Conservation (phyloP, 64 coral and sea anemone species). For the Anthopleura sola region DNA sequence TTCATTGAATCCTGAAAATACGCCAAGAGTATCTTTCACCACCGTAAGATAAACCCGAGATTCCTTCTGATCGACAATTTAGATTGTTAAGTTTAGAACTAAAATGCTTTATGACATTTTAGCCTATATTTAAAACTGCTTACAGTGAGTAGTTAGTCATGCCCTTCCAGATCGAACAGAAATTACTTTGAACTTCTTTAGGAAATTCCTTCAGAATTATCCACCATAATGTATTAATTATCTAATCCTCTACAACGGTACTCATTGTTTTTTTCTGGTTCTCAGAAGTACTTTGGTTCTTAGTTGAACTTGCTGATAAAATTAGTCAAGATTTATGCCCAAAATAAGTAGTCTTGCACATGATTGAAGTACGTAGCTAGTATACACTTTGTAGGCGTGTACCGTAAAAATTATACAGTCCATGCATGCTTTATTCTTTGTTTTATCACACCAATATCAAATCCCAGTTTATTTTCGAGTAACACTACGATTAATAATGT, state of each 20-base stretch:
- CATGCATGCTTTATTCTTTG: background rate
- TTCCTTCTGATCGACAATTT: background rate
- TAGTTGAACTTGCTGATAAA: background rate
- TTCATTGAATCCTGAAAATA: constrained; percentile 16
- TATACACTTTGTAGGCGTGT: constrained; percentile 14
- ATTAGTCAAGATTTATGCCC: background rate
- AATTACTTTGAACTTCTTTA: background rate
- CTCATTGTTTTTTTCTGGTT: background rate
- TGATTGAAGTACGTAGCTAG: background rate
- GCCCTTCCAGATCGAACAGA: background rate
- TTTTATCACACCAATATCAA: background rate
- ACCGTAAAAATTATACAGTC: background rate
- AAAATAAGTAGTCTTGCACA: background rate
- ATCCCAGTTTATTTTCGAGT: background rate
- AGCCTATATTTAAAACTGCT: background rate
- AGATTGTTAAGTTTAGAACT: background rate
- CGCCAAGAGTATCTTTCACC: constrained; percentile 1
- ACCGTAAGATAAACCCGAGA: background rate
- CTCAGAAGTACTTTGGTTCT: background rate
- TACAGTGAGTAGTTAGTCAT: background rate
- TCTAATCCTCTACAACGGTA: background rate
- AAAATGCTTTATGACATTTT: background rate
- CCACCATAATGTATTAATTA: background rate
- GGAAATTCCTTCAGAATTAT: background rate
- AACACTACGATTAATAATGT: background rate